Evolutionary conservation across 2,113 vertebrate species (phyloP).

Genomic region (Oreochromis spilurus): DNA sequence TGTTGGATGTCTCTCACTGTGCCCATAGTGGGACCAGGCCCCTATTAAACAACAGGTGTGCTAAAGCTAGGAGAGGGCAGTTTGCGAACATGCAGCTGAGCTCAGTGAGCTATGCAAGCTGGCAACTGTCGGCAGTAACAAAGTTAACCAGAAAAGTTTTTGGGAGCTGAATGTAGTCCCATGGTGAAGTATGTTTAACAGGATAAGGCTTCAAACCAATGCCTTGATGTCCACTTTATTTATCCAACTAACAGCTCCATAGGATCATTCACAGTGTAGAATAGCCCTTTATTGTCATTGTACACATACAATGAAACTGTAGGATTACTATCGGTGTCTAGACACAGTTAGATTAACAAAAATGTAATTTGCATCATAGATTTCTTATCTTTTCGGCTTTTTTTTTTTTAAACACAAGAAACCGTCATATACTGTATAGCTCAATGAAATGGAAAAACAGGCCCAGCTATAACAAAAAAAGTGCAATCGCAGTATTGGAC

Average conservation of each 20-base stretch:
- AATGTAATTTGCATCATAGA: not conserved
- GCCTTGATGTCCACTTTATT: not conserved
- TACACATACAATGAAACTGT: not conserved
- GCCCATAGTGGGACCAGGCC: not conserved
- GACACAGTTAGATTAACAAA: not conserved
- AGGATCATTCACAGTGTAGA: not conserved
- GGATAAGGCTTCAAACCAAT: not conserved
- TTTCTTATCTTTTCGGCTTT: not conserved
- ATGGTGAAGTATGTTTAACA: not conserved
- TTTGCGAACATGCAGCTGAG: not conserved
- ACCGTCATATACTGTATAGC: not conserved
- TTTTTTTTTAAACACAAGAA: not conserved
- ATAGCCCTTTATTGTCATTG: not conserved
- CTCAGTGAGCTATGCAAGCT: not conserved
- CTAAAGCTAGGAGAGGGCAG: not conserved
- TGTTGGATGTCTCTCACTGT: not conserved
- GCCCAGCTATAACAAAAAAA: not conserved
- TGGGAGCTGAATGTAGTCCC: not conserved
- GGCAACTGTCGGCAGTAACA: not conserved
- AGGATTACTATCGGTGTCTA: not conserved
- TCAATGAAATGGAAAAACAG: not conserved
- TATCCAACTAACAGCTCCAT: not conserved
- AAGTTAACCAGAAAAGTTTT: not conserved
- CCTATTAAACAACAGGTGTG: not conserved
- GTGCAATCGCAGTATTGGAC: not conserved